Evolutionary conservation across 2,888 invertebrate genomes (phyloP).

Genomic region (Eilema sororculum): DNA sequence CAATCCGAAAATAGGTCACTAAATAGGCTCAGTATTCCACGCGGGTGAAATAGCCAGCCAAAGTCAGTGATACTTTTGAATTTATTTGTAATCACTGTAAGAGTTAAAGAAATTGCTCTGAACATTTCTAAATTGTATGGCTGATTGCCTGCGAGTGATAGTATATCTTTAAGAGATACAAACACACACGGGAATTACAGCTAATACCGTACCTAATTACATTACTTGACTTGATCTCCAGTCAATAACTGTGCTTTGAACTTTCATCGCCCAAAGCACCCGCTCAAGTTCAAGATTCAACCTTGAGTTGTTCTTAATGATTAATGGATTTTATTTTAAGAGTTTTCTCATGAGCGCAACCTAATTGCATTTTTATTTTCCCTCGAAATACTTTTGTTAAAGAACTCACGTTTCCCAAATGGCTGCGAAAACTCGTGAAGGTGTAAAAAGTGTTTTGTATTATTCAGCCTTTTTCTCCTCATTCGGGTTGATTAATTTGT

Average conservation of each 20-base stretch:
- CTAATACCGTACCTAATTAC: slow-evolving; percentile 10
- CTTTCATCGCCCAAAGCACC: slow-evolving; percentile 7
- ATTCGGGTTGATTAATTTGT: slow-evolving; percentile 74
- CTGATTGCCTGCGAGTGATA: no score
- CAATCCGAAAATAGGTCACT: neutral
- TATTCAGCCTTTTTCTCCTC: slow-evolving; percentile 62
- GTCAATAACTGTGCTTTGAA: slow-evolving; percentile 7
- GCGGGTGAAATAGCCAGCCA: fast-evolving
- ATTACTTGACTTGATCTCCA: slow-evolving; percentile 10
- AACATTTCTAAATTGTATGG: neutral
- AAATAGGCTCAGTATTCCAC: neutral
- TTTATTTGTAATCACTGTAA: neutral
- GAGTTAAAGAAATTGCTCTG: neutral
- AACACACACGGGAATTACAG: slow-evolving; percentile 7
- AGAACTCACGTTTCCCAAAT: slow-evolving; percentile 29
- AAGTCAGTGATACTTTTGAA: neutral
- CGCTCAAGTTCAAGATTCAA: slow-evolving; percentile 4
- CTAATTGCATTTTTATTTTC: slow-evolving; percentile 21
- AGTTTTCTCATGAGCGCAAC: slow-evolving; percentile 16
- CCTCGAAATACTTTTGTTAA: slow-evolving; percentile 21
- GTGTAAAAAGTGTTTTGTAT: slow-evolving; percentile 61
- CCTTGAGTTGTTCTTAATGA: slow-evolving; percentile 16
- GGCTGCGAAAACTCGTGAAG: slow-evolving; percentile 35
- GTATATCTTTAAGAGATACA: neutral
- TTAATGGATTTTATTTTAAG: slow-evolving; percentile 18